These are phyloP conservation scores for Sarotherodon lohbergeri DNA, from an alignment of 2,113 vertebrate genomes.

Conservation along the genomic window DNA sequence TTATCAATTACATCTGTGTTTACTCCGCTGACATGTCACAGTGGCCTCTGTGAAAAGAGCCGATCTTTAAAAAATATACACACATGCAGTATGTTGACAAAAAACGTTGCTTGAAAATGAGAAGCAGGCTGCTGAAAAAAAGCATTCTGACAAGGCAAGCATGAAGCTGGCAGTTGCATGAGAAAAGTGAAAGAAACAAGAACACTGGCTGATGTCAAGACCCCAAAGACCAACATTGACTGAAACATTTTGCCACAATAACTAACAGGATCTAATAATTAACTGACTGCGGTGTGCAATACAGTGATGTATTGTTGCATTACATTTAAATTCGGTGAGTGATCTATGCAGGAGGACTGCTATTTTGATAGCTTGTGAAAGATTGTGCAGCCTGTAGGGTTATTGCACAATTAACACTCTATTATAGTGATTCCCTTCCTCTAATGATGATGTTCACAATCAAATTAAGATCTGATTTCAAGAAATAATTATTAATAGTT, in stretches of 20 bases:
- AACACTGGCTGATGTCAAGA: background rate
- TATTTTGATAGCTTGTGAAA: background rate
- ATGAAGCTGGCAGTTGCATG: constrained; percentile 40
- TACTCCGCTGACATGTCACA: background rate
- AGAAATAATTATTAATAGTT: background rate
- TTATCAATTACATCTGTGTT: background rate
- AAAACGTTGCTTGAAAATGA: constrained; percentile 49
- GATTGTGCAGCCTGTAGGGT: background rate
- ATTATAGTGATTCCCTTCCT: constrained; percentile 23
- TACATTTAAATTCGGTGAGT: background rate
- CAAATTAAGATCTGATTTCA: background rate
- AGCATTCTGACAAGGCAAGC: constrained; percentile 31
- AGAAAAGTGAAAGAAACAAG: constrained; percentile 12
- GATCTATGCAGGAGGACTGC: background rate
- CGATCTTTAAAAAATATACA: background rate
- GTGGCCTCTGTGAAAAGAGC: background rate
- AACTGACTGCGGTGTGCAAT: background rate
- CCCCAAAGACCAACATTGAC: background rate
- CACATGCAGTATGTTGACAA: constrained; percentile 58
- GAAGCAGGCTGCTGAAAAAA: constrained; percentile 35
- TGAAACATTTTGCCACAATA: background rate
- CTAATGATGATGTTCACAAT: background rate
- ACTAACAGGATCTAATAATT: background rate
- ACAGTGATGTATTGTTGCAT: background rate
- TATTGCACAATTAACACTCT: background rate